Evolutionary conservation across 2,888 invertebrate species (phyloP).

Genomic region (Villa cingulata): DNA sequence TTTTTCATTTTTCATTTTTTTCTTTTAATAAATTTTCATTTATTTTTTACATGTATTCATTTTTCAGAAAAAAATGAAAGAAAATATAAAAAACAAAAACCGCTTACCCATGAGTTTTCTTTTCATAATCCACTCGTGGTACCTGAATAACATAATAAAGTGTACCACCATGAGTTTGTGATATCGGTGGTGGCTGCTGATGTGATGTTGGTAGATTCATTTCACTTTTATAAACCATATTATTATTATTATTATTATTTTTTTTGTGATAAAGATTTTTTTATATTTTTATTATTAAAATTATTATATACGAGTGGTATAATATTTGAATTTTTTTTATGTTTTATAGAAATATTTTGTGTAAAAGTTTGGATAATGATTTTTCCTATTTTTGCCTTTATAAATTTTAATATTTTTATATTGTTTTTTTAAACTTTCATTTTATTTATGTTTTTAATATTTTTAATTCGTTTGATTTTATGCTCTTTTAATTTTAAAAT

Average conservation of each 20-base stretch:
- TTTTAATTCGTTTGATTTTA: not conserved
- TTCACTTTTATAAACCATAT: not conserved
- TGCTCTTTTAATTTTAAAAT: not conserved
- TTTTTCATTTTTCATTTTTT: too few species aligned
- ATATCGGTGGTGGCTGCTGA: too few species aligned
- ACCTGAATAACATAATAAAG: slow-evolving; percentile 56
- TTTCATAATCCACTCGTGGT: slow-evolving; percentile 27
- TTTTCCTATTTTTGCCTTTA: not conserved
- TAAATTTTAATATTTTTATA: not conserved
- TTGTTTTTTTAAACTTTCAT: not conserved
- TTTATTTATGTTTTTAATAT: not conserved
- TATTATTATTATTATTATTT: too few species aligned
- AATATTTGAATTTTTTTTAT: too few species aligned
- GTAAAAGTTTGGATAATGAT: too few species aligned
- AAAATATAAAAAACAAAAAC: not conserved
- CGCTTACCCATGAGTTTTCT: slow-evolving; percentile 10
- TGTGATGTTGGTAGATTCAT: not conserved
- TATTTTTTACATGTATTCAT: too few species aligned
- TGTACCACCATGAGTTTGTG: slow-evolving; percentile 48
- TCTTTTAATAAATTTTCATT: too few species aligned
- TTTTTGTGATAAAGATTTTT: too few species aligned
- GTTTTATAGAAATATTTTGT: too few species aligned
- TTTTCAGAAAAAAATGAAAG: not conserved
- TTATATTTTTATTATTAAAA: too few species aligned
- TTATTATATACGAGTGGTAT: too few species aligned